Conservation (phyloP, 2,888 invertebrate species). For the Sinopyrophorus schimmeli region DNA sequence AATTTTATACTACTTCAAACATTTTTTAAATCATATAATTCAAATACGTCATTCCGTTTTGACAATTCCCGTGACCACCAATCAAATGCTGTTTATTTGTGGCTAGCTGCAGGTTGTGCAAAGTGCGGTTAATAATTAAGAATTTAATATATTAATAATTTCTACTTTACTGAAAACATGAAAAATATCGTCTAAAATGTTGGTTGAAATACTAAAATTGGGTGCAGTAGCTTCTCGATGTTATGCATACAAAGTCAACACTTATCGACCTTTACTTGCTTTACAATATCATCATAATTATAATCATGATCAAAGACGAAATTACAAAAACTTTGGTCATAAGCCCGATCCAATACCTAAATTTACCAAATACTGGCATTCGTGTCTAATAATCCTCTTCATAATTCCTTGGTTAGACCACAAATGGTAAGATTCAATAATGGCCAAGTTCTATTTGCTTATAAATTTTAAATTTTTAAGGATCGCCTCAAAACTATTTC, state of each 20-base stretch:
- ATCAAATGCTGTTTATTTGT: too few species aligned
- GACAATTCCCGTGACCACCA: too few species aligned
- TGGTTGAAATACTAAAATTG: slow-evolving; percentile 13
- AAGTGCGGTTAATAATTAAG: too few species aligned
- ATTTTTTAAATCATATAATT: too few species aligned
- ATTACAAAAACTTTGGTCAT: slow-evolving; percentile 63
- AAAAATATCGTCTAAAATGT: slow-evolving; percentile 6
- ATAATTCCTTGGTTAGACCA: slow-evolving; percentile 53
- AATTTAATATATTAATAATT: too few species aligned
- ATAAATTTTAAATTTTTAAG: slow-evolving; percentile 25
- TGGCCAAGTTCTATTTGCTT: neutral
- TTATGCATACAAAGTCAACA: slow-evolving; percentile 4
- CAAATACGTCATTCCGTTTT: too few species aligned
- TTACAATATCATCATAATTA: slow-evolving; percentile 21
- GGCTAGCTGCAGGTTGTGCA: too few species aligned
- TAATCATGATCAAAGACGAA: slow-evolving; percentile 43
- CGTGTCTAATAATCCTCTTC: slow-evolving; percentile 51
- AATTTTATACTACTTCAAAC: too few species aligned
- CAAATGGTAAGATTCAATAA: slow-evolving; percentile 53
- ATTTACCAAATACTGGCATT: slow-evolving; percentile 55
- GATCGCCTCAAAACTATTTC: slow-evolving; percentile 47
- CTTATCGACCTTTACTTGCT: slow-evolving; percentile 18
- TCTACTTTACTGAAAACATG: slow-evolving; percentile 9
- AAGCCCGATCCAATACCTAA: slow-evolving; percentile 52
- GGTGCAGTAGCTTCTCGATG: slow-evolving; percentile 17